Evolutionary conservation across 1,140 invertebrate species (phyloP), one percentile per base, ranked within the genome.

Genomic region (Antheraea pernyi): DNA sequence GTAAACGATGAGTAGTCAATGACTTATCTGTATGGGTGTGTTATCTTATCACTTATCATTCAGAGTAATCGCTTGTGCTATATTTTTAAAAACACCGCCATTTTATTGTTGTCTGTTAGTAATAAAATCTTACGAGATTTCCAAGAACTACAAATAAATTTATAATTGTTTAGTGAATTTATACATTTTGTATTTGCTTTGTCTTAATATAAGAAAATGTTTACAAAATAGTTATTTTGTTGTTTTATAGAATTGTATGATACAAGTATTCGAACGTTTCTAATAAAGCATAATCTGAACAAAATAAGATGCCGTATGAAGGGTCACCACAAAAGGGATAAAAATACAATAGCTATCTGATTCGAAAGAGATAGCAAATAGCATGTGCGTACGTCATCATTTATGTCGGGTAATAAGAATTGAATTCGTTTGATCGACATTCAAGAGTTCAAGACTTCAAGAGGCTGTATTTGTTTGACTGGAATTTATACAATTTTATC

Each of bases 11-110:
- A 77, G 39, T 78, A 71, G 58, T 77, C 75, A 81, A 77, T 79
- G 71, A 79, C 70, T 83, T 83, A 85, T 87, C 84, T 78, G 71
- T 76, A 84, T 78, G 77, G 73, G 75, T 77, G 75, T 85, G 85
- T 88, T 91, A 91, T 91, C 89, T 91, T 91, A 91, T 91, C 89
- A 86, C 81, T 75, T 85, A 86, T 88, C 86, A 75, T 71, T 78
- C 72, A 73, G 79, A 69, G 77, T 89, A 91, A 91, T 91, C 89
- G 79, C 80, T 65, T 85, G 85, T 76, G 82, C 89, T 77, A 89
- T 71, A 87, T 87, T 78, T 85, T 86, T 81, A 68, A 89, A 89
- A 81, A 84, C 75, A 81, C 76, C 85, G 85, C 86, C 82, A 83
- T 68, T 73, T 39, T 36, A 19, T 66, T 37, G 7, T 8, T n/a